Evolutionary conservation across 2,797 vertebrate species (phyloP).

Genomic region (Fistularia commersonii): DNA sequence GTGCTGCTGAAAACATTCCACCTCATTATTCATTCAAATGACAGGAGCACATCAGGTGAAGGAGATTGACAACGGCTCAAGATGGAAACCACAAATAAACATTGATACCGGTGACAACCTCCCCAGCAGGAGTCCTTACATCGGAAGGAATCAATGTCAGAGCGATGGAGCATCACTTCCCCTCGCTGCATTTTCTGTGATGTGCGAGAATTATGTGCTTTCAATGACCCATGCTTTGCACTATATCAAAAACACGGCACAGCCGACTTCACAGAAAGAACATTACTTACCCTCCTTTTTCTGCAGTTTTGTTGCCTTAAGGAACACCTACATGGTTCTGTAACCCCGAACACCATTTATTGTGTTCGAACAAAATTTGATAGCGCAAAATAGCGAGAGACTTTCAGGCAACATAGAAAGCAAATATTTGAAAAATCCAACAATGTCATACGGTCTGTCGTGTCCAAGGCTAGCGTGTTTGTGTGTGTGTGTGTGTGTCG

Average conservation of each 20-base stretch:
- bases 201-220: slow-evolving; percentile 54
- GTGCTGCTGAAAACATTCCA: slow-evolving; percentile 20
- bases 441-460: slow-evolving; percentile 6
- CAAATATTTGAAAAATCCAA: too few species aligned
- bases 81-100: slow-evolving; percentile 44
- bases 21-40: slow-evolving; percentile 43
- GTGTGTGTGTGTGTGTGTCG: slow-evolving; percentile 53
- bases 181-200: slow-evolving; percentile 47
- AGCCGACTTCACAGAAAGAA: slow-evolving; percentile 35
- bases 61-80: slow-evolving; percentile 42
- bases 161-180: slow-evolving; percentile 31
- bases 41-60: slow-evolving; percentile 26
- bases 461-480: slow-evolving; percentile 40
- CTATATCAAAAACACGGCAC: slow-evolving; percentile 48
- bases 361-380: slow-evolving; percentile 19
- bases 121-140: slow-evolving; percentile 43
- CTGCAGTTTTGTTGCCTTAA: slow-evolving; percentile 12
- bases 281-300: slow-evolving; percentile 20
- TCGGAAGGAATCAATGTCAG: slow-evolving; percentile 64
- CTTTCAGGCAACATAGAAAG: slow-evolving; percentile 23
- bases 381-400: slow-evolving; percentile 8
- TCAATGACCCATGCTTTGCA: slow-evolving; percentile 62
- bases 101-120: slow-evolving; percentile 36
- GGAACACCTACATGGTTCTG: slow-evolving; percentile 14
- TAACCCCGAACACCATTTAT: slow-evolving; percentile 10